phyloP scores from a whole-genome alignment of 2,888 invertebrate genomes.

The Lepidocyrtinus sp. region DNA sequence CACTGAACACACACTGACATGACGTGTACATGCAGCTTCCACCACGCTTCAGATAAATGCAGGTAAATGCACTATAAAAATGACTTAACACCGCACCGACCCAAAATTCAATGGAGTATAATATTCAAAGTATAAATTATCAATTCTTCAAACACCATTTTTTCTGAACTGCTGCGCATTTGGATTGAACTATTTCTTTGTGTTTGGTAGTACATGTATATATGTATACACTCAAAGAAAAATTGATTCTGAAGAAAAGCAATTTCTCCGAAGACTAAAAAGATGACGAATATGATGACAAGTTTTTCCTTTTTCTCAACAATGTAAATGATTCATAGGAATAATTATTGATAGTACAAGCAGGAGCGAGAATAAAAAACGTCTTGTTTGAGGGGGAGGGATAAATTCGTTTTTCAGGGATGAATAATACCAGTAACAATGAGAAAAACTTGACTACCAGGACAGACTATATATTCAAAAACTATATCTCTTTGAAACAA shows the following conservation, averaged over 20 bases:
- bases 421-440: conserved; percentile 1
- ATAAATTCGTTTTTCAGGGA: not conserved
- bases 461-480: conserved; percentile 15
- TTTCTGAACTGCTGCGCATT: too few relatives aligned
- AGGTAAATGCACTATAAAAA: not conserved
- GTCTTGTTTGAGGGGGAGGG: conserved; percentile 1
- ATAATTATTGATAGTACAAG: conserved; percentile 6
- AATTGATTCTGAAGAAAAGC: not conserved
- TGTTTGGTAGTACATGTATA: too few relatives aligned
- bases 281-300: conserved; percentile 19
- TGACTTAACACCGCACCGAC: not conserved
- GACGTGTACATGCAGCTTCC: not conserved
- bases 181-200: too few relatives aligned
- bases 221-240: not conserved
- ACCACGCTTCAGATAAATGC: not conserved
- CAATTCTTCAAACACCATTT: too few relatives aligned
- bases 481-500: not conserved
- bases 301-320: conserved; percentile 5
- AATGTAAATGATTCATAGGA: conserved; percentile 15
- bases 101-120: not conserved
- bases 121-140: conserved; percentile 15
- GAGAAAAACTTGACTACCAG: too few relatives aligned
- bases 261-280: not conserved
- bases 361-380: not conserved
- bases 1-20: not conserved